Conservation (phyloP, 2,888 invertebrate genomes). For the Oxyscelio sp. region DNA sequence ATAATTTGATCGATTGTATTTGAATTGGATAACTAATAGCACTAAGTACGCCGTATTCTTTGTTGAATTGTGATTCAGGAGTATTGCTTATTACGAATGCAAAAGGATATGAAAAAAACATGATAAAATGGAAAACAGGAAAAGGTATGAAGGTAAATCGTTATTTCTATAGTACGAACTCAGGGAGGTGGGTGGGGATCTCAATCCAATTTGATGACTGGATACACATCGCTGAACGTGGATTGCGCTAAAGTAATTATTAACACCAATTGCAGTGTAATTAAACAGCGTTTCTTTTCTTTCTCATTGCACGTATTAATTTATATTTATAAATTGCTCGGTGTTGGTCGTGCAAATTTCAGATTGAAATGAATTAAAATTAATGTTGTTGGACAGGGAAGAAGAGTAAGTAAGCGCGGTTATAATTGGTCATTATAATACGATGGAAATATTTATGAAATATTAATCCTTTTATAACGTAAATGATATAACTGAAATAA, state of each 20-base stretch:
- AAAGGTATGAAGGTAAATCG: slow-evolving; percentile 46
- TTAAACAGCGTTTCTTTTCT: slow-evolving; percentile 79
- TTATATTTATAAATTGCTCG: slow-evolving; percentile 32
- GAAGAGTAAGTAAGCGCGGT: no score
- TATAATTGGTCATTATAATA: no score
- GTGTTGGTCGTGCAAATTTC: not conserved
- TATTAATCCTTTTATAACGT: no score
- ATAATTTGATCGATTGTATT: slow-evolving; percentile 23
- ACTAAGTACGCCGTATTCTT: slow-evolving; percentile 21
- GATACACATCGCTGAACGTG: slow-evolving; percentile 83
- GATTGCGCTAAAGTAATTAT: slow-evolving; percentile 83
- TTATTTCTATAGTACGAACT: slow-evolving; percentile 47
- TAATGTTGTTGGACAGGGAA: no score
- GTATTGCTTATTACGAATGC: slow-evolving; percentile 21
- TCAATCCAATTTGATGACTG: slow-evolving; percentile 84
- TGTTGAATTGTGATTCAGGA: slow-evolving; percentile 18
- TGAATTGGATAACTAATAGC: slow-evolving; percentile 34
- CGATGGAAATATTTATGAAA: no score
- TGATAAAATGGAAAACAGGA: slow-evolving; percentile 15
- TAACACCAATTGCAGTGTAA: slow-evolving; percentile 84
- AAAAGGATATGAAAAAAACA: slow-evolving; percentile 4
- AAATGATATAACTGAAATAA: no score
- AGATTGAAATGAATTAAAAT: not conserved
- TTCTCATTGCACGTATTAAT: slow-evolving; percentile 36
- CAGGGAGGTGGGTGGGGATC: slow-evolving; percentile 33